Conservation (phyloP, 2,888 invertebrate species). For the Lypha dubia region DNA sequence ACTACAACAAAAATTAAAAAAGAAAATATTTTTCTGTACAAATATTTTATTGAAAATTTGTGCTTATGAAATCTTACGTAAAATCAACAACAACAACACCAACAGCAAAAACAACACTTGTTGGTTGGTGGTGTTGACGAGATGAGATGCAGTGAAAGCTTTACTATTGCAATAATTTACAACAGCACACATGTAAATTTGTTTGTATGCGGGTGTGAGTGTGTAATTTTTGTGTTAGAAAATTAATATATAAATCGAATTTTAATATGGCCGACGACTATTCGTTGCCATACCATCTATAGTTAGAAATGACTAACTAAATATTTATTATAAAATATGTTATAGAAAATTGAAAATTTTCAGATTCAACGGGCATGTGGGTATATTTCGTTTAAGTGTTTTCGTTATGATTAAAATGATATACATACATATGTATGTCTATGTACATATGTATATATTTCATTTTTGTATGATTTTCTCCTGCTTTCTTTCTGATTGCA, state of each 20-base stretch:
- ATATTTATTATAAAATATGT: constrained; percentile 26
- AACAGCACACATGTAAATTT: neutral
- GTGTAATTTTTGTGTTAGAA: too few species aligned
- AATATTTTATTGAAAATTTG: neutral
- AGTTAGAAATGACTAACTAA: constrained; percentile 38
- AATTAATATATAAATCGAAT: constrained; percentile 46
- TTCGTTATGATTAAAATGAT: constrained; percentile 32
- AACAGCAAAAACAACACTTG: neutral
- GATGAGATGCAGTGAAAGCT: constrained; percentile 48
- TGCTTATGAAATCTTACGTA: constrained; percentile 39
- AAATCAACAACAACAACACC: neutral
- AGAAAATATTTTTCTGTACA: constrained; percentile 14
- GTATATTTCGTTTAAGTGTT: neutral
- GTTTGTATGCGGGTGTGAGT: neutral
- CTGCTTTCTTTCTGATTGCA: constrained; percentile 23
- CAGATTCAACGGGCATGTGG: neutral
- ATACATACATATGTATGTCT: too few species aligned
- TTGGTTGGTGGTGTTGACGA: neutral
- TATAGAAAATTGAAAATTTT: constrained; percentile 13
- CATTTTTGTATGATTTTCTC: neutral
- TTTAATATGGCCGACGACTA: constrained; percentile 34
- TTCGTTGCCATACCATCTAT: constrained; percentile 15
- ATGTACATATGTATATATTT: too few species aligned
- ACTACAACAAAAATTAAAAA: constrained; percentile 20
- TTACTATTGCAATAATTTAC: constrained; percentile 23